phyloP scores from a whole-genome alignment of 2,113 vertebrate species.

The Ameiurus melas region DNA sequence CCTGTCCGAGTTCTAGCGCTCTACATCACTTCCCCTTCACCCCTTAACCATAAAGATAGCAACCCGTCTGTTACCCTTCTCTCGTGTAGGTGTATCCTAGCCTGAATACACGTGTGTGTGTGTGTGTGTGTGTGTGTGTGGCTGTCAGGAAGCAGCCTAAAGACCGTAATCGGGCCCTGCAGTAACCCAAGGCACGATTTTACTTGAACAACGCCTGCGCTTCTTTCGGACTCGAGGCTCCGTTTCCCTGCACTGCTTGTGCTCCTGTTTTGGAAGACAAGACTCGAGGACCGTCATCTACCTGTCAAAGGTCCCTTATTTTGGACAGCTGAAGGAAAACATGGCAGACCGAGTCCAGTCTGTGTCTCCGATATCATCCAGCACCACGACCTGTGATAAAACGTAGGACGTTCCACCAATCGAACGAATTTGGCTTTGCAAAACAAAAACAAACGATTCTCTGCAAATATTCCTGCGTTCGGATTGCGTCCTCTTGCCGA shows the following conservation, averaged over 20 bases:
- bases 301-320: neutral
- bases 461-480: neutral
- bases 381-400: neutral
- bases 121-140: neutral
- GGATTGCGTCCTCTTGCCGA: neutral
- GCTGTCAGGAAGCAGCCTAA: neutral
- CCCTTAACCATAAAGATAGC: neutral
- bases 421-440: neutral
- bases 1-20: slow-evolving; percentile 67
- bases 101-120: neutral
- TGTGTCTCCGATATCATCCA: neutral
- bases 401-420: neutral
- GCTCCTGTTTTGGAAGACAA: neutral
- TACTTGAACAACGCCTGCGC: neutral
- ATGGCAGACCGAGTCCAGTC: neutral
- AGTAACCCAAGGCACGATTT: neutral
- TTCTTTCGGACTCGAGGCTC: neutral
- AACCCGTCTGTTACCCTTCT: neutral
- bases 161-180: neutral
- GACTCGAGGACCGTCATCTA: neutral
- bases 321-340: neutral
- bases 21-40: neutral
- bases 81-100: neutral
- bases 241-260: neutral
- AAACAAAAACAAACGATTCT: neutral